These are phyloP conservation scores for Physella acuta DNA, from an alignment of 1,140 invertebrate species.

Conservation along the genomic window DNA sequence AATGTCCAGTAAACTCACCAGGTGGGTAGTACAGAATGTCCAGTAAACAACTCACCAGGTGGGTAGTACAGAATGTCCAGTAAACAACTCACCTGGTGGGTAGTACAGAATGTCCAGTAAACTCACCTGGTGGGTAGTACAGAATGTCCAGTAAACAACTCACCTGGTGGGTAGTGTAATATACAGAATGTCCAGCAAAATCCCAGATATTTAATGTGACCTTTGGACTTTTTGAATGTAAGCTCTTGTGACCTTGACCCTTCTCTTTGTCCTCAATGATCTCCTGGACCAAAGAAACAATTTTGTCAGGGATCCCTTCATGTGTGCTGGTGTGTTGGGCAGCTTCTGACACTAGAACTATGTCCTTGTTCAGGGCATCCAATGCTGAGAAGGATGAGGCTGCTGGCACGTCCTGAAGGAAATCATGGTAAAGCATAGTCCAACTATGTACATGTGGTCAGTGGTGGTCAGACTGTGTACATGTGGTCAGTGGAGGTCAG, in stretches of 20 bases:
- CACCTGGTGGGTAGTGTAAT: constrained; percentile 58
- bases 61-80: too few species aligned
- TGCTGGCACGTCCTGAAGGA: background rate
- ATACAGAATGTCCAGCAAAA: constrained; percentile 57
- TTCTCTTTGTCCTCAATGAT: constrained; percentile 33
- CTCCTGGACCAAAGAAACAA: constrained; percentile 46
- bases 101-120: too few species aligned
- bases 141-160: too few species aligned
- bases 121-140: too few species aligned
- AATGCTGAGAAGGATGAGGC: background rate
- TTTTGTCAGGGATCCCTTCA: constrained; percentile 40
- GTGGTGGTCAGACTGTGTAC: too few species aligned
- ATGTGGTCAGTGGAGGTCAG: too few species aligned
- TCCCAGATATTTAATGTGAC: constrained; percentile 59
- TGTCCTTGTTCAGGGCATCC: constrained; percentile 12
- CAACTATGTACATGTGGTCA: too few species aligned
- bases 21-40: too few species aligned
- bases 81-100: too few species aligned
- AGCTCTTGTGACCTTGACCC: constrained; percentile 21
- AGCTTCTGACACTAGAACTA: background rate
- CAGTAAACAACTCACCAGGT: too few species aligned
- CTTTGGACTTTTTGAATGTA: constrained; percentile 23
- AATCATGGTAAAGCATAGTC: too few species aligned
- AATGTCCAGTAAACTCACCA: too few species aligned
- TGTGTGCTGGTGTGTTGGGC: background rate